Base-by-base conservation (phyloP, 2,888 invertebrate genomes). In the Drosophila helvetica region DNA sequence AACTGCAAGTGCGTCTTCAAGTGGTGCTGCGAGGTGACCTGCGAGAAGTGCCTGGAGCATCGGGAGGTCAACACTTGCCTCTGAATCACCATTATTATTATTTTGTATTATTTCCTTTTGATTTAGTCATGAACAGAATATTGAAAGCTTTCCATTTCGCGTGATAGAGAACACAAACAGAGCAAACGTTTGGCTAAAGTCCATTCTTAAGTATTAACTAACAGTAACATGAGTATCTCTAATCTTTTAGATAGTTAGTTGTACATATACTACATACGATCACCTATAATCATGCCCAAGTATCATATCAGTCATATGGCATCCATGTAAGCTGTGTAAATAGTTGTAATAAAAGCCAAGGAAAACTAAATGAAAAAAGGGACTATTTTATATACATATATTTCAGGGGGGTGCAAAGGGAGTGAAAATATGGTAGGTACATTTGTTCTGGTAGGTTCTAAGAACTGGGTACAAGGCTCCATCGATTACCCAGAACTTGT, bases 1-100 rank as follows among this genome's bases (percentile, higher is more conserved):
- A 96, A 96, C 90, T 98, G 98, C 92, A 95, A 95, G 84, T 98
- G 98, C 92, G 95, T 96, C 89, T 98, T 98, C 92, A 95, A 95
- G 91, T 98, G 97, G 96, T 98, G 98, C 93, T 98, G 98, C 93
- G 95, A 97, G 92, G 98, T 98, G 80, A 90, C 90, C 64, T 98
- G 98, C 93, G 95, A 96, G 90, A 95, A 94, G 77, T 98, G 98
- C 92, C 93, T 94, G 86, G 94, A 94, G 76, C 95, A 94, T 90
- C 93, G 94, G 85, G 94, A 94, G 86, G 93, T 96, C 90, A 95
- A 95, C 93, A 96, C 95, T 86, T 96, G 96, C 92, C 89, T 90
- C 60, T 92, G 50, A 55, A 27, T 27, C 33, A 56, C 56, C 38
- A 52, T 8, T 52, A 56, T 71, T 52, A 54, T 53, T 55, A 30